These are phyloP conservation scores for Lissonota sp. DNA, from an alignment of 2,888 invertebrate species.

Conservation along the genomic window DNA sequence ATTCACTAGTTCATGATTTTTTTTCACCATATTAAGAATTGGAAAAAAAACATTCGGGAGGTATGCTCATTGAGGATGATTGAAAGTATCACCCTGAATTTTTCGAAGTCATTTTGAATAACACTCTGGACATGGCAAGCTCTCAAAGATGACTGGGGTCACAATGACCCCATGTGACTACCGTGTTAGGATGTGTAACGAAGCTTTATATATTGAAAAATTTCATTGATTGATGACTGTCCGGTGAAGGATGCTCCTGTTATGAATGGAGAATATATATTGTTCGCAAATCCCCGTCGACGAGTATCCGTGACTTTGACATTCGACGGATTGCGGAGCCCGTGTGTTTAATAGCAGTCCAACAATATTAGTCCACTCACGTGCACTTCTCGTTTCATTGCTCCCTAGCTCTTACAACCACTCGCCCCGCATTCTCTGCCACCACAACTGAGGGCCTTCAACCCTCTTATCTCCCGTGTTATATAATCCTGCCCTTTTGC, in stretches of 20 bases:
- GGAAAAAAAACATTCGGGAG: too few species aligned
- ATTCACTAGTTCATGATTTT: too few species aligned
- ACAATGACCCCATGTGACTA: too few species aligned
- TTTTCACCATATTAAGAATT: too few species aligned
- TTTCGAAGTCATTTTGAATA: too few species aligned
- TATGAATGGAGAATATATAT: constrained; percentile 3
- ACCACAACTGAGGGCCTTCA: constrained; percentile 13
- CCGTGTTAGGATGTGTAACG: too few species aligned
- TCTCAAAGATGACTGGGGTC: too few species aligned
- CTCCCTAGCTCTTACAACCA: background rate
- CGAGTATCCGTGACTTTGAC: constrained; percentile 10
- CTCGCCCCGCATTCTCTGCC: background rate
- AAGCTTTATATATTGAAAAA: too few species aligned
- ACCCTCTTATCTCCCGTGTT: constrained; percentile 20
- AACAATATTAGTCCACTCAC: constrained; percentile 78
- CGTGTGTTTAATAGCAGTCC: constrained; percentile 68
- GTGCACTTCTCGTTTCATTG: constrained; percentile 68
- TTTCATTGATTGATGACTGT: too few species aligned
- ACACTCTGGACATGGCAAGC: too few species aligned
- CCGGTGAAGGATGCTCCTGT: constrained; percentile 22
- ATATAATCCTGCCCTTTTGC: constrained; percentile 39
- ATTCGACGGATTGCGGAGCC: constrained; percentile 42
- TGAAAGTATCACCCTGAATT: too few species aligned
- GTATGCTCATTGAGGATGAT: too few species aligned
- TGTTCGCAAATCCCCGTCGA: background rate